Evolutionary conservation across 2,797 vertebrate species (phyloP).

Genomic region (Cygnus olor): DNA sequence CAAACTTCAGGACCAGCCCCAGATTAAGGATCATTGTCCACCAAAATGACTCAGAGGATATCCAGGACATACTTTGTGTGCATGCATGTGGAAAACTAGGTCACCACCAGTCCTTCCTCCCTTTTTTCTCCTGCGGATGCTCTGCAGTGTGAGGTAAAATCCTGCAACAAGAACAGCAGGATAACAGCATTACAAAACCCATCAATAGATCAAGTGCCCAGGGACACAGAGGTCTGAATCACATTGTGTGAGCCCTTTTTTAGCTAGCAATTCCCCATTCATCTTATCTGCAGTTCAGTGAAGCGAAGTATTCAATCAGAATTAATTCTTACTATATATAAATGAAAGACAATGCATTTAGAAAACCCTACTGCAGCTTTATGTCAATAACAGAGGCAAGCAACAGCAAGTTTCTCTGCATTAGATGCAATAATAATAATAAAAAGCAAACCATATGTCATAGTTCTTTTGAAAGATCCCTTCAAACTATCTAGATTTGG

Average conservation of each 20-base stretch:
- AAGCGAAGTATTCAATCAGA: conserved; percentile 24
- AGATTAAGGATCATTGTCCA: not conserved
- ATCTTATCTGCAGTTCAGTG: conserved; percentile 44
- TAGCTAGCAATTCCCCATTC: conserved; percentile 46
- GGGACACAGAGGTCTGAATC: conserved; percentile 21
- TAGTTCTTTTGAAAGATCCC: not conserved
- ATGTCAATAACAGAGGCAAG: not conserved
- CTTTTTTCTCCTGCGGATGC: not conserved
- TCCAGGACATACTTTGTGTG: not conserved
- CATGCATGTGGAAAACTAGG: not conserved
- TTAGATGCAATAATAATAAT: not conserved
- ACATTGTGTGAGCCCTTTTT: not conserved
- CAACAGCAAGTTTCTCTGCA: not conserved
- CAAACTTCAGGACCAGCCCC: not conserved
- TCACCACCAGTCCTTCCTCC: not conserved
- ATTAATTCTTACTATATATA: conserved; percentile 4
- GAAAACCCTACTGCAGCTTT: not conserved
- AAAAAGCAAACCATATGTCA: not conserved
- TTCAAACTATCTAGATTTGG: not conserved
- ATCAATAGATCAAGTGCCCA: conserved; percentile 49
- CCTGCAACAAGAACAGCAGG: conserved; percentile 28
- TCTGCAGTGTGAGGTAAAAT: conserved; percentile 37
- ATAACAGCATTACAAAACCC: conserved; percentile 1
- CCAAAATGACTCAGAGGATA: not conserved
- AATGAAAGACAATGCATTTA: not conserved